Evolutionary conservation across 2,888 invertebrate species (phyloP), one percentile per base, ranked within the genome.

Genomic region (Pseudococcus jackbeardsleyi): DNA sequence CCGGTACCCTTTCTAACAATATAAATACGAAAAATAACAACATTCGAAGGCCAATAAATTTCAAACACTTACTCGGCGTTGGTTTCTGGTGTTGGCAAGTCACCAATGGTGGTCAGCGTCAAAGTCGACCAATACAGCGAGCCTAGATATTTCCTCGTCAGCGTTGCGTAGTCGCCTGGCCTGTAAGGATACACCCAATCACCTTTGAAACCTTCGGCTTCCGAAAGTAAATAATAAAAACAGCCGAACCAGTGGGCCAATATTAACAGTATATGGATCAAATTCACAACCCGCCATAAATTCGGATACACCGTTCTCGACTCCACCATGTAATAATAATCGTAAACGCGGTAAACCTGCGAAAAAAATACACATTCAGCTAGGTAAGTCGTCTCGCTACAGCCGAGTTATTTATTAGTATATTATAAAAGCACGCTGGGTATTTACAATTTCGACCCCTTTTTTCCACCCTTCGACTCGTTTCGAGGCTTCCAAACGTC

Each of bases 181-280:
- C 96, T 93, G 92, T 96, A 95, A 0, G 96, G 96, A 92, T 97
- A 97, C 7, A 96, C 96, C 97, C 97, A 97, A 91, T 96, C 96
- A 77, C 96, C 96, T 94, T 96, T 92, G 86, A 91, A 90, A 33
- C 87, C 96, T 92, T 97, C 97, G 89, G 96, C 96, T 91, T 98
- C 97, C 8, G 98, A 98, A 89, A 98, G 94, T 91, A 98, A 93
- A 93, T 96, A 98, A 93, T 98, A 98, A 93, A 98, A 98, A 92
- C 98, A 98, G 89, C 98, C 98, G 92, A 98, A 98, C 98, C 98
- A 98, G 92, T 98, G 98, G 86, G 98, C 98, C 91, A 98, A 93
- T 91, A 98, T 96, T 90, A 98, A 94, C 90, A 98, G 94, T 91
- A 98, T 98, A 92, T 98, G 98, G 90, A 98, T 97, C 89, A 98